Percentiles rank a stretch among this genome's conserved stretches.
phyloP scores from a whole-genome alignment of 2,797 vertebrate genomes.

The Poeciliopsis paucimaculata region DNA sequence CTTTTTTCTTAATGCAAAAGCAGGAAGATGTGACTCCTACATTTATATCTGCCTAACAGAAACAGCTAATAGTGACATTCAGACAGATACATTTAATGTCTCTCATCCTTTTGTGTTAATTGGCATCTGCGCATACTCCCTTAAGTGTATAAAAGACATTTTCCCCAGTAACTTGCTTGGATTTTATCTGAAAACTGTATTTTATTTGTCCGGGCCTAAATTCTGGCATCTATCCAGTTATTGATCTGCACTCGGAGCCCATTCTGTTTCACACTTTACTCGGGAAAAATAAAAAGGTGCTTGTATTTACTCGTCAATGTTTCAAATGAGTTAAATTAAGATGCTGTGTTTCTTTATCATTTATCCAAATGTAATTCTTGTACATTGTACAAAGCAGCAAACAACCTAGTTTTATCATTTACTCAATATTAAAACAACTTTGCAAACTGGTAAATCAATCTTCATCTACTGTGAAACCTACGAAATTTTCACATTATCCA shows the following conservation, averaged over 20 bases:
- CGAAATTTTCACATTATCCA: slow-evolving; percentile 11
- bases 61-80: not conserved
- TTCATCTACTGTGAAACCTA: slow-evolving; percentile 5
- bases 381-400: not conserved
- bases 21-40: slow-evolving; percentile 4
- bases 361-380: not conserved
- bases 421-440: slow-evolving; percentile 1
- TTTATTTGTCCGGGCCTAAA: slow-evolving; percentile 39
- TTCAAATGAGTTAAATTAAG: not conserved
- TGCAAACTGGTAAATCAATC: not conserved
- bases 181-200: slow-evolving; percentile 41
- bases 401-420: not conserved
- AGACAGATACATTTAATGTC: slow-evolving; percentile 30
- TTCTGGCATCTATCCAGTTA: slow-evolving; percentile 53
- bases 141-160: slow-evolving; percentile 33
- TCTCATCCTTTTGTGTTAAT: slow-evolving; percentile 39
- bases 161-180: slow-evolving; percentile 38
- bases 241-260: slow-evolving; percentile 37
- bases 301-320: slow-evolving; percentile 3
- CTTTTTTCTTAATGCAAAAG: slow-evolving; percentile 9
- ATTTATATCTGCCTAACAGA: slow-evolving; percentile 20
- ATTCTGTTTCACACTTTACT: slow-evolving; percentile 55
- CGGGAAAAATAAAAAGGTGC: slow-evolving; percentile 31
- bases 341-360: slow-evolving; percentile 1
- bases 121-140: slow-evolving; percentile 39